Base-by-base conservation (phyloP, 2,888 invertebrate species). In the Nipponacmea schrenckii region DNA sequence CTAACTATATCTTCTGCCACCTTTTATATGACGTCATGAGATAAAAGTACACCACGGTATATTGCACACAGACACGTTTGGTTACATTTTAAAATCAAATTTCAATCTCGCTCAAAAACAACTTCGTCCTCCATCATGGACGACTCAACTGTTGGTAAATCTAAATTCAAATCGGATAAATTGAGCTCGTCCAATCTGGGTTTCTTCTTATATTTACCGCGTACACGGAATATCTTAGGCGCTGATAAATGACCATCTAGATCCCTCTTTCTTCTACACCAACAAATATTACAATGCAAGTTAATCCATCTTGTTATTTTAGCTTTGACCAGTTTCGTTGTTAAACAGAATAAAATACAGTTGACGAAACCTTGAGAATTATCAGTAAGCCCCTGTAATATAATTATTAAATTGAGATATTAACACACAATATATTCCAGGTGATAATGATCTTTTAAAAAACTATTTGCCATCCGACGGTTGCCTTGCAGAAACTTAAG, bases 361-460 rank as follows among this genome's bases (percentile, higher is more conserved):
- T 82, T 82, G 27, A 69, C 74, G 20, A 80, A 65, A 10, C 80
- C 79, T 56, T 81, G 81, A 14, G 74, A 68, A 62, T 79, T 79
- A 71, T 81, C 80, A 5, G 79, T 79, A 8, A 80, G 66, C 7
- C 75, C 82, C 82, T 82, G 74, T 8, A 74, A 70, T 27, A 48
- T 31, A 31, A 31, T 31, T 3, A 31, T 31, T 31, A 31, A 31
- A 31, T 3, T 31, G 5, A 31, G 31, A 31, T 31, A 31, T 31
- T 31, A 31, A 5, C 2, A 31, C 31, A 31, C 31, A 31, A 31
- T 31, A n/a, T n/a, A n/a, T n/a, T n/a, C n/a, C n/a, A n/a, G n/a
- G n/a, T n/a, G n/a, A n/a, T n/a, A n/a, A n/a, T n/a, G n/a, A n/a
- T n/a, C n/a, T n/a, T n/a, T n/a, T n/a, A n/a, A n/a, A n/a, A n/a